A percentile compares a stretch with the other conserved stretches of the same genome.
Conservation (phyloP, 2,113 vertebrate species). For the Psilopsiagon aurifrons region DNA sequence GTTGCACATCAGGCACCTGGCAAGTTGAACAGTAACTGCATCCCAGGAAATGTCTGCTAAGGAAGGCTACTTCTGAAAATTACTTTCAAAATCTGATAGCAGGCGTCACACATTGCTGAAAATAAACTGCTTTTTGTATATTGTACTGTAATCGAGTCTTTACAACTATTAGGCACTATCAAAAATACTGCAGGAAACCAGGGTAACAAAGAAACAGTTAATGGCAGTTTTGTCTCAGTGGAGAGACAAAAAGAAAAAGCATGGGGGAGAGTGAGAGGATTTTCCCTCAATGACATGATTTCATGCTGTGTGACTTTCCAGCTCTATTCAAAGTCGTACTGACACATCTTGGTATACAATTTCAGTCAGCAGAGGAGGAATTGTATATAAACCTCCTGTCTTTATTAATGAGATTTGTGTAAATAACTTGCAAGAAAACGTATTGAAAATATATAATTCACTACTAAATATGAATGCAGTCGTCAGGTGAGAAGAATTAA, state of each 20-base stretch:
- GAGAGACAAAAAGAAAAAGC: background rate
- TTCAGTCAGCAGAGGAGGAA: conserved; percentile 31
- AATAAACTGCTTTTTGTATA: background rate
- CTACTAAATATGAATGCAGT: conserved; percentile 27
- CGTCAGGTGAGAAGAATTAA: conserved; percentile 27
- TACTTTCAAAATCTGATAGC: background rate
- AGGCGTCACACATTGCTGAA: background rate
- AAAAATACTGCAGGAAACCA: background rate
- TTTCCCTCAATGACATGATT: background rate
- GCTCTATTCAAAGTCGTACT: conserved; percentile 21
- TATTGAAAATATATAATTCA: conserved; percentile 55
- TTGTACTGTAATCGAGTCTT: background rate
- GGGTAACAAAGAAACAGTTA: background rate
- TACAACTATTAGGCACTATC: background rate
- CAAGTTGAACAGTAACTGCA: background rate
- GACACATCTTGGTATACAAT: conserved; percentile 24
- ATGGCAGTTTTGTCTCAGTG: background rate
- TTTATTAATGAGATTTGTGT: conserved; percentile 66
- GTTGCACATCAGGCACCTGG: conserved; percentile 25
- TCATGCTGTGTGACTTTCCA: conserved; percentile 22
- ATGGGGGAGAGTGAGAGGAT: background rate
- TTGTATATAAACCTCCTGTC: background rate
- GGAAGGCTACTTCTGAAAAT: conserved; percentile 29
- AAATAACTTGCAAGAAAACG: conserved; percentile 65
- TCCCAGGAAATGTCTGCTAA: conserved; percentile 50